A percentile compares a stretch with the other conserved stretches of the same genome.
Conservation (phyloP, 2,797 vertebrate genomes). For the Novumbra hubbsi region DNA sequence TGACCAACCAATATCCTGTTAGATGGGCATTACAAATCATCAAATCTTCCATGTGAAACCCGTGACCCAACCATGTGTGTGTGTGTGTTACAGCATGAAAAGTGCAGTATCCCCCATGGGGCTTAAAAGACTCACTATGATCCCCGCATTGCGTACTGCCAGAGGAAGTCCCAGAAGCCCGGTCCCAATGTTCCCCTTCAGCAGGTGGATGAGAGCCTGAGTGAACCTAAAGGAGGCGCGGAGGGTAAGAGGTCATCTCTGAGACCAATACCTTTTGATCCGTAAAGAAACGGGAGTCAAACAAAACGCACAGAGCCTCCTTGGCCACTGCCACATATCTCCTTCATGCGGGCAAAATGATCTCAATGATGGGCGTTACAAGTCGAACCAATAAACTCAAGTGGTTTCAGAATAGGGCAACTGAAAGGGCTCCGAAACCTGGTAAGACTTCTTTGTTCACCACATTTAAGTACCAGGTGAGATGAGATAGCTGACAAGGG, state of each 20-base stretch:
- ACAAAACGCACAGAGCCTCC: neutral
- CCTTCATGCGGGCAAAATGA: too few relatives aligned
- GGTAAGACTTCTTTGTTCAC: too few relatives aligned
- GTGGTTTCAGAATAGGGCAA: too few relatives aligned
- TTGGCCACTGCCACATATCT: neutral
- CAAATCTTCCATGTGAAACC: neutral
- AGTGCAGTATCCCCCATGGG: neutral
- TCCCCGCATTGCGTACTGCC: conserved; percentile 84
- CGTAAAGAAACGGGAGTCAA: neutral
- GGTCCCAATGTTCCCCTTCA: conserved; percentile 88
- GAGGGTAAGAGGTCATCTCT: neutral
- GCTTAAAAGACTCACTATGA: conserved; percentile 72
- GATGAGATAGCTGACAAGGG: too few relatives aligned
- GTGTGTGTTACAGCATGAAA: neutral
- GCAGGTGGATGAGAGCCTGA: conserved; percentile 83
- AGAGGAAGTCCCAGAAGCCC: conserved; percentile 85
- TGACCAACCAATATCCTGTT: neutral
- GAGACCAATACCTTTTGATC: neutral
- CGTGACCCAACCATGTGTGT: neutral
- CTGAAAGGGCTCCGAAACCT: too few relatives aligned
- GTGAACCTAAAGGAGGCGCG: conserved; percentile 68
- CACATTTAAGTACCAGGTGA: too few relatives aligned
- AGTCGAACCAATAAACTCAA: too few relatives aligned
- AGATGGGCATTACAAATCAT: neutral
- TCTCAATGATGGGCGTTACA: too few relatives aligned